Conservation (phyloP, 2,797 vertebrate species). For the Dendrocincla tyrannina region DNA sequence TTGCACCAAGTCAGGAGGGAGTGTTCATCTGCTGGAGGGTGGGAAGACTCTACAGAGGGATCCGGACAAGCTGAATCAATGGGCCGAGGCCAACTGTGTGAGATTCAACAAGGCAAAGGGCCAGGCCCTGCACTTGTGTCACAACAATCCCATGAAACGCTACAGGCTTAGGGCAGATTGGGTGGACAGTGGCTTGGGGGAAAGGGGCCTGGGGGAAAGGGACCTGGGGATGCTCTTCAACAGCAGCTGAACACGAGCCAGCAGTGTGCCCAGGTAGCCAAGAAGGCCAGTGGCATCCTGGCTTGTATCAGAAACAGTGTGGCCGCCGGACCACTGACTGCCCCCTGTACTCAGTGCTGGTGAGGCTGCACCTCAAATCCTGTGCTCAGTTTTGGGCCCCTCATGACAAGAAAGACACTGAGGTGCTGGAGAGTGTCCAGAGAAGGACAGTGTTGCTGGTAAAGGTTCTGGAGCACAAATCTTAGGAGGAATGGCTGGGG, state of each 20-base stretch:
- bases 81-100: background rate
- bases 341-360: background rate
- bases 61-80: background rate
- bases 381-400: background rate
- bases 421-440: background rate
- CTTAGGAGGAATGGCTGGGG: background rate
- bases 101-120: background rate
- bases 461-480: background rate
- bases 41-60: background rate
- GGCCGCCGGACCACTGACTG: background rate
- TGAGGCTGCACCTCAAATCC: background rate
- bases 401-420: background rate
- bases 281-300: background rate
- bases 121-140: rapidly evolving
- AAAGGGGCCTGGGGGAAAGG: background rate
- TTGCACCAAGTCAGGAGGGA: background rate
- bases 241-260: background rate
- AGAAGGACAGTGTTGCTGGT: background rate
- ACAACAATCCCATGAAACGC: background rate
- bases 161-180: background rate
- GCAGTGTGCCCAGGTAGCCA: background rate
- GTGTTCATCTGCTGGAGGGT: background rate
- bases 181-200: background rate
- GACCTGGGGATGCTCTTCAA: background rate
- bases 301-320: rapidly evolving